Evolutionary conservation across 2,797 vertebrate genomes (phyloP).

Genomic region (Lithobates pipiens): DNA sequence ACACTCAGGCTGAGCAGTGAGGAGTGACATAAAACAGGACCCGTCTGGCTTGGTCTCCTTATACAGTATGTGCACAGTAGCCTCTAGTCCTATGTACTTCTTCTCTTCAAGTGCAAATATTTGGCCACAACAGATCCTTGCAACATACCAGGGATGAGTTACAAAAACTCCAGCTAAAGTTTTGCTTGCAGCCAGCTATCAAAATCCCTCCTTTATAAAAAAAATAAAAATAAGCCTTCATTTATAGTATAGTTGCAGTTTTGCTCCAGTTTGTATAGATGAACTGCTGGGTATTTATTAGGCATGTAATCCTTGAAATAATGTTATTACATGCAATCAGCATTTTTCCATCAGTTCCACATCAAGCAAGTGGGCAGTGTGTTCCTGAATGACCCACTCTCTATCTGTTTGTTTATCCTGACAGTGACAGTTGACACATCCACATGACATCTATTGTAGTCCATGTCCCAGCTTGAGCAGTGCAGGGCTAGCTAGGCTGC

Average conservation of each 20-base stretch:
- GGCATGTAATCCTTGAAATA: too few relatives aligned
- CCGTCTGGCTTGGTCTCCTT: conserved; percentile 28
- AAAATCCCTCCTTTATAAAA: too few relatives aligned
- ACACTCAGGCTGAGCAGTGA: conserved; percentile 10
- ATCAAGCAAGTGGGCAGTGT: background rate
- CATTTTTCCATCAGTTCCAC: too few relatives aligned
- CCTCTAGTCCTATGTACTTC: background rate
- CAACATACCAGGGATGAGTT: background rate
- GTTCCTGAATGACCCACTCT: background rate
- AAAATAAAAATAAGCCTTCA: too few relatives aligned
- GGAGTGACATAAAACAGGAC: conserved; percentile 37
- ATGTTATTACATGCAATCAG: too few relatives aligned
- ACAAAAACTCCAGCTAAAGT: background rate
- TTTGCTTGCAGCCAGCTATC: too few relatives aligned
- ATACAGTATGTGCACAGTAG: conserved; percentile 38
- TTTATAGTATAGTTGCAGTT: too few relatives aligned
- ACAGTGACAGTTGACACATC: conserved; percentile 14
- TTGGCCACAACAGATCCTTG: background rate
- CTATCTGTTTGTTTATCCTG: conserved; percentile 4
- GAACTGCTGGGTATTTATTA: too few relatives aligned
- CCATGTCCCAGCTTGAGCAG: background rate
- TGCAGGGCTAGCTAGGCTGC: background rate
- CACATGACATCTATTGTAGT: conserved; percentile 29
- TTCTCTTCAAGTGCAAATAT: conserved; percentile 1
- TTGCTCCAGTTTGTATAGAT: too few relatives aligned